These are phyloP conservation scores for Drosophila melanogaster DNA, from an alignment of 1,140 invertebrate species.

Conservation along the genomic window Release_6_plus_ISO1_MT NT_037436.4:15259001-15259500, in stretches of 20 bases:
- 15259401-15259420: constrained; percentile 20
- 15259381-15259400: neutral
- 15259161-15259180: constrained; percentile 68
- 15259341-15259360: constrained; percentile 35
- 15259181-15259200: constrained; percentile 80
- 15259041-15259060: constrained; percentile 54
- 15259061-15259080: constrained; percentile 72
- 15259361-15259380: constrained; percentile 33
- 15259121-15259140: constrained; percentile 68
- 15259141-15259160: constrained; percentile 38
- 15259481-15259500: constrained; percentile 13
- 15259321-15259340: constrained; percentile 36
- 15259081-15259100: neutral
- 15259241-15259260: neutral
- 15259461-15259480: neutral
- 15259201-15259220: constrained; percentile 48
- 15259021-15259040: constrained; percentile 74
- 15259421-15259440: neutral
- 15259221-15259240: neutral
- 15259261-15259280: constrained; percentile 18
- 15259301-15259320: constrained; percentile 16
- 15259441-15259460: constrained; percentile 9
- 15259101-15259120: constrained; percentile 60
- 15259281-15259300: constrained; percentile 36
- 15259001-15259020: constrained; percentile 82